phyloP scores from a whole-genome alignment of 2,888 invertebrate species.

The Ornithoptera alexandrae region DNA sequence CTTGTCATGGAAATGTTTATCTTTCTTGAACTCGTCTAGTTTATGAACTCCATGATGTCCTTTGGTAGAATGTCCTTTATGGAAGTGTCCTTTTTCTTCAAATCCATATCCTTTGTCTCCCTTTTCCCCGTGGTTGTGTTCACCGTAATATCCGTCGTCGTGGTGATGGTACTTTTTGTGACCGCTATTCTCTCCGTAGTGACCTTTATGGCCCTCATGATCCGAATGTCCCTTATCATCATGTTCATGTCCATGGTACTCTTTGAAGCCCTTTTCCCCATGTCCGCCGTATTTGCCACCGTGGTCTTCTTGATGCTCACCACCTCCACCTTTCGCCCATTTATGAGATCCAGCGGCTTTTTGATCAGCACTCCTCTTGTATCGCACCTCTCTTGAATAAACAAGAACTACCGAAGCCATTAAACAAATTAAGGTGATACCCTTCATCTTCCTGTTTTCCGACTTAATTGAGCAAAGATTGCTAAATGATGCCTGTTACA shows the following conservation, averaged over 20 bases:
- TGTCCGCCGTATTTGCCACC: conserved; percentile 83
- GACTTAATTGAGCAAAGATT: conserved; percentile 64
- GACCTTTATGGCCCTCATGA: conserved; percentile 81
- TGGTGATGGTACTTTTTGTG: conserved; percentile 83
- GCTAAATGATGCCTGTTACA: conserved; percentile 71
- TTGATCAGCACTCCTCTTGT: conserved; percentile 71
- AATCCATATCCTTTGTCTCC: conserved; percentile 81
- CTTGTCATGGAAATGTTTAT: conserved; percentile 92
- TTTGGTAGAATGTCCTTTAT: conserved; percentile 91
- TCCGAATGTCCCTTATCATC: conserved; percentile 86
- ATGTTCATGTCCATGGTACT: conserved; percentile 82
- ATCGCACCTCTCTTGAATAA: conserved; percentile 72
- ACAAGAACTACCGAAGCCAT: conserved; percentile 64
- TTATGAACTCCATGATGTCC: conserved; percentile 92
- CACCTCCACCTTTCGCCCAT: conserved; percentile 81
- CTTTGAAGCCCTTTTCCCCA: conserved; percentile 85
- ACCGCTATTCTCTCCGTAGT: conserved; percentile 81
- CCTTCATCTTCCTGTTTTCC: conserved; percentile 62
- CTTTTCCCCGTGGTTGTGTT: conserved; percentile 82
- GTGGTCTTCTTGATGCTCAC: conserved; percentile 82
- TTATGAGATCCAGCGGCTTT: conserved; percentile 72
- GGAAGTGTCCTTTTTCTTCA: conserved; percentile 83
- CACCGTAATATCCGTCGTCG: conserved; percentile 83
- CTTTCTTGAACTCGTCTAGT: conserved; percentile 90
- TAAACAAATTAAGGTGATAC: conserved; percentile 57